Base-by-base conservation (phyloP, 1,140 invertebrate species). In the Cydia amplana region DNA sequence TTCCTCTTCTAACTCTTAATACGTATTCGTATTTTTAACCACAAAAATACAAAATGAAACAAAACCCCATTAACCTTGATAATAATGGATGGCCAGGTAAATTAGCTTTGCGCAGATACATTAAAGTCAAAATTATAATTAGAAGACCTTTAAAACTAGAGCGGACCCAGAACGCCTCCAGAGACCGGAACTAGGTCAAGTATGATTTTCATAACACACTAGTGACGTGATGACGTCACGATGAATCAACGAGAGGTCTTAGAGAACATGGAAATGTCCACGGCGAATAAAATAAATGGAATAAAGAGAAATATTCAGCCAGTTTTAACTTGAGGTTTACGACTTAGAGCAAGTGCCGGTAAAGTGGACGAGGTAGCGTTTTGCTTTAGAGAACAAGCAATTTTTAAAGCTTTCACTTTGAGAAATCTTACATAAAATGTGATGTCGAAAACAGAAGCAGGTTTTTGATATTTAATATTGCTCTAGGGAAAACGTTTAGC, bases 121-220 rank as follows among this genome's bases (percentile, higher is more conserved):
- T 70, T 70, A 36, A 70, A 70, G 65, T 40, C 32, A 12, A 36
- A 70, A 36, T 70, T 40, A 5, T 70, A 70, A 70, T 70, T 43
- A 40, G 65, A 70, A 70, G 60, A 55, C 55, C 60, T 28, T 75
- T 77, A 64, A 76, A 80, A 77, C 73, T 74, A 70, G 74, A 76
- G 70, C 72, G 36, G 32, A 3, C 36, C n/a, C 16, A 43, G 65
- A 70, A 63, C 20, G 78, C 77, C 79, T 78, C 74, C n/a, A 63
- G 76, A 78, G 81, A 77, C 74, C 43, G 72, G 40, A 79, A 79
- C 73, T 74, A 63, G 81, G 81, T 83, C 79, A 81, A 81, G 78
- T 79, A 74, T 76, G 74, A 76, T 73, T 81, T 80, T 81, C 75
- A 83, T 83, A 80, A 83, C 75, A 77, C 76, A 75, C 78, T 77